Percentiles rank a stretch among this genome's conserved stretches.
These are phyloP conservation scores for Physeter macrocephalus DNA, from an alignment of 2,113 vertebrate species.

Conservation along the genomic window DNA sequence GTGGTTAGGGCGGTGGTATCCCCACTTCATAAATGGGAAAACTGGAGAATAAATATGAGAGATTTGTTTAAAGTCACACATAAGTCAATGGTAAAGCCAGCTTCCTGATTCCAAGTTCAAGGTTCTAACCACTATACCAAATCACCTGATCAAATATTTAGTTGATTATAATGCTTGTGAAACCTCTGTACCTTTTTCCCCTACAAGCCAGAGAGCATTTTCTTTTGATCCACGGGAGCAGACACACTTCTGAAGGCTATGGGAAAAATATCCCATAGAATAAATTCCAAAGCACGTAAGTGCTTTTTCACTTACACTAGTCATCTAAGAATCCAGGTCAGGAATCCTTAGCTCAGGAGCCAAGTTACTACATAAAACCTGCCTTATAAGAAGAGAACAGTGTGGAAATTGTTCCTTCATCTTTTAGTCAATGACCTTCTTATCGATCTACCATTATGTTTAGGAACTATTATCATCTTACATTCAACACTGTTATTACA, in stretches of 20 bases:
- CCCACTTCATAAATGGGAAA: neutral
- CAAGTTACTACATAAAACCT: neutral
- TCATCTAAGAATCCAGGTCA: neutral
- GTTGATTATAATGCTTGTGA: neutral
- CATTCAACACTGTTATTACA: neutral
- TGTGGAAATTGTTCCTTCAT: neutral
- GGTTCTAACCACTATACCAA: neutral
- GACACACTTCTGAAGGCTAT: neutral
- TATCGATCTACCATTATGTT: neutral
- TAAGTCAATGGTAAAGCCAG: neutral
- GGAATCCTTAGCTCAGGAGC: neutral
- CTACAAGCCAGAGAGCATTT: neutral
- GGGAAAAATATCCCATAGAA: neutral
- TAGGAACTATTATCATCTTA: conserved; percentile 19
- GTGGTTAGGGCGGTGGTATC: neutral
- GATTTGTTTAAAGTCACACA: conserved; percentile 16
- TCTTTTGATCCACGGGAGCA: conserved; percentile 21
- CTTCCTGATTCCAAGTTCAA: neutral
- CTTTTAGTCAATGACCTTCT: neutral
- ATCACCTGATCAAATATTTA: neutral
- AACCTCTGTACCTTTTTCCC: neutral
- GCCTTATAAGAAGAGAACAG: conserved; percentile 17
- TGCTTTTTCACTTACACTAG: neutral
- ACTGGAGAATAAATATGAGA: neutral
- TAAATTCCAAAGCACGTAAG: neutral